Percentiles rank a stretch among this genome's conserved stretches.
Conservation (phyloP, 2,888 invertebrate species). For the Patella ulyssiponensis region DNA sequence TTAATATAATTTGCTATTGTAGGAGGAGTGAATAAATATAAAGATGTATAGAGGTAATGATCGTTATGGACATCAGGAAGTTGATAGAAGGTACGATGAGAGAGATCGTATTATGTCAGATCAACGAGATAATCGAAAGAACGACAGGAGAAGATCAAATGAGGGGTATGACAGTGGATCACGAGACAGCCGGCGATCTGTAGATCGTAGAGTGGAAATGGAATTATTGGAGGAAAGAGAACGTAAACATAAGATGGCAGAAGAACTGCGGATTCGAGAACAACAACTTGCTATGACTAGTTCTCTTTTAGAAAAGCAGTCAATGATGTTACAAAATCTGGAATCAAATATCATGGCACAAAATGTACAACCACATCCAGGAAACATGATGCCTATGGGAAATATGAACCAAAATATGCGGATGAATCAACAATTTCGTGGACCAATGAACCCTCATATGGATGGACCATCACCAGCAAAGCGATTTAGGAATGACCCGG, state of each 20-base stretch:
- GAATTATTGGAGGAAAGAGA: not conserved
- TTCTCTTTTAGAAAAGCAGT: not conserved
- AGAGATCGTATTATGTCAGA: too few relatives aligned
- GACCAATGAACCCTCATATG: not conserved
- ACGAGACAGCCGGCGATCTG: too few relatives aligned
- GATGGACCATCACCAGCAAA: not conserved
- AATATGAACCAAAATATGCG: not conserved
- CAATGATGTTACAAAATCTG: not conserved
- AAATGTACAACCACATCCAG: not conserved
- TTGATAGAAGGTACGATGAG: too few relatives aligned
- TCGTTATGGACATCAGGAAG: too few relatives aligned
- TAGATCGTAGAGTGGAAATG: too few relatives aligned
- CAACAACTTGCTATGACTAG: not conserved
- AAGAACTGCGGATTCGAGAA: conserved; percentile 3
- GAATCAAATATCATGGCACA: not conserved
- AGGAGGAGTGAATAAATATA: too few relatives aligned
- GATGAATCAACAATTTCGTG: not conserved
- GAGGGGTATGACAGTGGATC: too few relatives aligned
- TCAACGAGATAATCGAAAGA: too few relatives aligned
- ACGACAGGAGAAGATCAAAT: too few relatives aligned
- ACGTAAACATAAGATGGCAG: not conserved
- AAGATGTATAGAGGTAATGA: too few relatives aligned
- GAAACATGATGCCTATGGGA: not conserved
- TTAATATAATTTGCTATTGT: too few relatives aligned
- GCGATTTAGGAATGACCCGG: too few relatives aligned